Base-by-base conservation (phyloP, 2,113 vertebrate species). In the Centrocercus urophasianus region DNA sequence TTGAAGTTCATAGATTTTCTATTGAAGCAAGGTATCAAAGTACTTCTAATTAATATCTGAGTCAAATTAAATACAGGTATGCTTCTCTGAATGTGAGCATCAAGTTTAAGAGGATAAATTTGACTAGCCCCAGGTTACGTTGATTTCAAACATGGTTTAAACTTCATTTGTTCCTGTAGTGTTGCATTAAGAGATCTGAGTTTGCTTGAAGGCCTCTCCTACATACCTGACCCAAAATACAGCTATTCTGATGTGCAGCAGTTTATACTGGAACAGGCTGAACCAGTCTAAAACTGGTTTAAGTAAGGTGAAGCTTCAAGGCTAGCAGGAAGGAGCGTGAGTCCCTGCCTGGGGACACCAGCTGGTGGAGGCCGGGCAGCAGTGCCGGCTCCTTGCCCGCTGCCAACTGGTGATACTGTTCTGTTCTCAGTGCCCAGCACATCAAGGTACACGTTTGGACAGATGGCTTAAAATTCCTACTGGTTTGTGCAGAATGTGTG, bases 281-380 rank as follows among this genome's bases (percentile, higher is more conserved):
- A 56, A 56, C 54, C 34, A 56, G 11, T 42, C 17, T 61, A 13
- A 56, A 48, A 66, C 38, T 43, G 38, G 5, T 42, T 38, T 25
- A 47, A 79, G 42, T 10, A 38, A 22, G 0, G 1, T 24, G 47
- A 43, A 56, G 21, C 28, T 78, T 28, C 13, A 36, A 20, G 63
- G 43, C n/a, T 25, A 24, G 25, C 71, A 77, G 15, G 25, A 36
- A 34, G 8, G 38, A 73, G 30, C 3, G 12, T 13, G 4, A 11
- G 30, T 50, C 47, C 36, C 8, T 5, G 27, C 40, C 24, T 43
- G 40, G 69, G 69, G 59, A 80, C 36, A 47, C 27, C 67, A 36
- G n/a, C 25, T n/a, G 2, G 1, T 3, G 2, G 10, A 34, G 16
- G 12, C 45, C 1, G 32, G 40, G 9, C 60, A 28, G 30, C 25